Evolutionary conservation across 2,797 vertebrate species (phyloP).

Genomic region (Pempheris klunzingeri): DNA sequence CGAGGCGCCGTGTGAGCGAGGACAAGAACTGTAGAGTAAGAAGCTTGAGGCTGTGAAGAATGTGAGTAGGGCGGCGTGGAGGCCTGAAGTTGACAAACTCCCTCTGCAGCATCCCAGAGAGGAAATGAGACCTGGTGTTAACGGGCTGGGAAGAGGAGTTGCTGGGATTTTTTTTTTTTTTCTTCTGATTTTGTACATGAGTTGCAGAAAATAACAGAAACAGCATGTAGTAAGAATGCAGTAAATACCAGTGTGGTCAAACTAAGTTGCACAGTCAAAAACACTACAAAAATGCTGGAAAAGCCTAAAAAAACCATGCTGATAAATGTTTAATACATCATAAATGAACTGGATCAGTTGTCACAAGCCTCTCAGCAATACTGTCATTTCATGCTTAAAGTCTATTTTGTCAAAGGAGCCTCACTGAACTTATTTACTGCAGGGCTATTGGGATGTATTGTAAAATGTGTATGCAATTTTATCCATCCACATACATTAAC

Average conservation of each 20-base stretch:
- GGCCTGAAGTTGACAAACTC: constrained; percentile 43
- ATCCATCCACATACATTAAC: too few species aligned
- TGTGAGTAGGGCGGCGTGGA: constrained; percentile 39
- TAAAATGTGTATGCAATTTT: neutral
- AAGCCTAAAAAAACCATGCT: neutral
- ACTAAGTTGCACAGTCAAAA: too few species aligned
- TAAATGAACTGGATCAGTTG: neutral
- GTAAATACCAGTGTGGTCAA: constrained; percentile 48
- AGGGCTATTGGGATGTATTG: neutral
- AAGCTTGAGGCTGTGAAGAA: constrained; percentile 59
- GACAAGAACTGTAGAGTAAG: constrained; percentile 40
- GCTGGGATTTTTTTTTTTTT: neutral
- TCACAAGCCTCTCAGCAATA: neutral
- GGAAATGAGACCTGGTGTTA: constrained; percentile 55
- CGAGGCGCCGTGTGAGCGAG: constrained; percentile 35
- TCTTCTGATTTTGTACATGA: constrained; percentile 15
- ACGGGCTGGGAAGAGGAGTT: constrained; percentile 37
- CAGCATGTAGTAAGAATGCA: constrained; percentile 30
- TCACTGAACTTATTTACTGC: constrained; percentile 1
- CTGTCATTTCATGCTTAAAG: neutral
- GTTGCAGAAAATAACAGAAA: constrained; percentile 41
- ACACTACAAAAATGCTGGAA: constrained; percentile 19
- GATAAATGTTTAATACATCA: neutral
- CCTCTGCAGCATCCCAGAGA: constrained; percentile 50
- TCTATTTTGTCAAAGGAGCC: too few species aligned